Percentiles rank a stretch among this genome's conserved stretches.
phyloP scores from a whole-genome alignment of 1,140 invertebrate species.

The Galleria mellonella region DNA sequence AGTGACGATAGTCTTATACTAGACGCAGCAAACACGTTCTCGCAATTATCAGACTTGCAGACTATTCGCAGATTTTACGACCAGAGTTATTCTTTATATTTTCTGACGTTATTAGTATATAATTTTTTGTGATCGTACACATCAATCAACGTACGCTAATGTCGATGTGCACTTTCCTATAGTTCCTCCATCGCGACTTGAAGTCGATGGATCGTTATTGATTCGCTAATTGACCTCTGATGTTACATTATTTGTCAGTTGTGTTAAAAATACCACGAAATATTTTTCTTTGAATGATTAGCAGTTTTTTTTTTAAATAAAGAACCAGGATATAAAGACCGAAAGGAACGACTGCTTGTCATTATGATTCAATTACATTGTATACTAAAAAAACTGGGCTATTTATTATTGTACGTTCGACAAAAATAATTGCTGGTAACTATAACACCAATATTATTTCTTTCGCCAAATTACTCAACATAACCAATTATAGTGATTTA shows the following conservation, averaged over 20 bases:
- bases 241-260: slow-evolving; percentile 30
- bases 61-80: background rate
- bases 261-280: too few relatives aligned
- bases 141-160: slow-evolving; percentile 5
- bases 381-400: too few relatives aligned
- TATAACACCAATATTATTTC: too few relatives aligned
- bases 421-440: too few relatives aligned
- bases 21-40: background rate
- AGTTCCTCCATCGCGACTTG: slow-evolving; percentile 18
- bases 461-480: too few relatives aligned
- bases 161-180: slow-evolving; percentile 18
- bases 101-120: background rate
- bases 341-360: too few relatives aligned
- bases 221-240: slow-evolving; percentile 42
- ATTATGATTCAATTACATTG: too few relatives aligned
- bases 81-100: background rate
- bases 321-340: too few relatives aligned
- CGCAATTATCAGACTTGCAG: too few relatives aligned
- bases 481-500: too few relatives aligned
- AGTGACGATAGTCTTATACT: slow-evolving; percentile 12
- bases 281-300: background rate
- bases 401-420: too few relatives aligned
- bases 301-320: too few relatives aligned
- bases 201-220: slow-evolving; percentile 49
- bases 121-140: slow-evolving; percentile 1